Base-by-base conservation (phyloP, 2,797 vertebrate species). In the Microchirus variegatus region DNA sequence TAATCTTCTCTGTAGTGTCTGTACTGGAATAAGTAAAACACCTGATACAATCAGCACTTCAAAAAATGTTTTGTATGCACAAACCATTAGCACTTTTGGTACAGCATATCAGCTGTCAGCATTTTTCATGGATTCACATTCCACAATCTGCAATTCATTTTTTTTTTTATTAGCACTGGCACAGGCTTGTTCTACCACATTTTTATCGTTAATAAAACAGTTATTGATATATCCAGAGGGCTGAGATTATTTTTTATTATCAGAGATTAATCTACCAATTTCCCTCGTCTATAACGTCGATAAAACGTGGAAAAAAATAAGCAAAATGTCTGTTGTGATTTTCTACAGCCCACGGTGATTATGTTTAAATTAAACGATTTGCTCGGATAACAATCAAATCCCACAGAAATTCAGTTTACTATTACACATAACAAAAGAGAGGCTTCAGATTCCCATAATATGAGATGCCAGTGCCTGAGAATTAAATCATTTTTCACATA, bases 1-100 rank as follows among this genome's bases (percentile, higher is more conserved):
- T 49, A 16, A 50, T 54, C 1, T 41, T n/a, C 12, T 35, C 10
- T 18, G 15, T 43, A 35, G 31, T 31, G 31, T 31, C 31, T 62
- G 16, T 51, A 37, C 59, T 36, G 26, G 48, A 49, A 22, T 45
- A 10, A 67, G 66, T 49, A 65, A 18, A 13, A 42, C 9, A 22
- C 59, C 31, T 37, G 42, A 63, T 35, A 15, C 35, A 45, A 45
- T 53, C 59, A 19, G 19, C 14, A 18, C 18, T 14, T 41, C 6
- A 10, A 7, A 54, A 37, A 53, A 9, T 37, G 9, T 16, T 31
- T 17, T 49, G 17, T 22, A 53, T 56, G n/a, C 42, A 40, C 46
- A 57, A 38, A 40, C n/a, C 22, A 18, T 47, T 0, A 53, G 2
- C 12, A 26, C 11, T 53, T 26, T 31, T 17, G 2, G 1, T 11